Conservation (phyloP, 1,140 invertebrate species). For the Dendrolimus kikuchii region DNA sequence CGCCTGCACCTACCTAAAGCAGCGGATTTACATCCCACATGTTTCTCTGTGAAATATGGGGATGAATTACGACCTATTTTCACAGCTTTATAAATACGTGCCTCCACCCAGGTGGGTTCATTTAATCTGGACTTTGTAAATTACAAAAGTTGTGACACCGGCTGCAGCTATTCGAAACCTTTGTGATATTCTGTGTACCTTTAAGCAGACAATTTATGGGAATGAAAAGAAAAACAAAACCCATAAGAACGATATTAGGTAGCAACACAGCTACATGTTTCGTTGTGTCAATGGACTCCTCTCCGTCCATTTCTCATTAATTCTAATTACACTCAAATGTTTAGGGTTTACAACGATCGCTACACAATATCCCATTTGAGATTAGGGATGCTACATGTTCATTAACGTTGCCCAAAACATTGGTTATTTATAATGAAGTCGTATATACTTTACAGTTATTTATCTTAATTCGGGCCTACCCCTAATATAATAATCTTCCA, state of each 20-base stretch:
- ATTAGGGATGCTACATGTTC: constrained; percentile 16
- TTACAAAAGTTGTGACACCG: too few relatives aligned
- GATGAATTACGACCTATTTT: constrained; percentile 32
- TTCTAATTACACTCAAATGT: constrained; percentile 55
- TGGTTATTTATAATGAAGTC: constrained; percentile 8
- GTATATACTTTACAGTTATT: constrained; percentile 7
- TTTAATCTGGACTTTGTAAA: constrained; percentile 20
- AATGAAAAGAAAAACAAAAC: constrained; percentile 5
- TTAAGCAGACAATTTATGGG: neutral
- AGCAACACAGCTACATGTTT: constrained; percentile 34
- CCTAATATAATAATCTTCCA: too few relatives aligned
- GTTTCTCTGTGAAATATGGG: constrained; percentile 27
- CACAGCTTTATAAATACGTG: constrained; percentile 31
- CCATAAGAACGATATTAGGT: constrained; percentile 7
- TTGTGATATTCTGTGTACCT: neutral
- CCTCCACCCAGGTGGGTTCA: constrained; percentile 21
- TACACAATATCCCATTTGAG: constrained; percentile 24
- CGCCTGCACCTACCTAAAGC: constrained; percentile 3
- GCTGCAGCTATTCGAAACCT: neutral
- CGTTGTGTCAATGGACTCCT: constrained; percentile 39
- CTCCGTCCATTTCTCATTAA: constrained; percentile 55
- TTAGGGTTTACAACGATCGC: constrained; percentile 32
- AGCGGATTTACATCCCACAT: constrained; percentile 30
- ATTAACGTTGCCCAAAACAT: constrained; percentile 14
- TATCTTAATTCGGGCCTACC: too few relatives aligned